Conservation (phyloP, 1,140 invertebrate genomes). For the Chionoecetes opilio region DNA sequence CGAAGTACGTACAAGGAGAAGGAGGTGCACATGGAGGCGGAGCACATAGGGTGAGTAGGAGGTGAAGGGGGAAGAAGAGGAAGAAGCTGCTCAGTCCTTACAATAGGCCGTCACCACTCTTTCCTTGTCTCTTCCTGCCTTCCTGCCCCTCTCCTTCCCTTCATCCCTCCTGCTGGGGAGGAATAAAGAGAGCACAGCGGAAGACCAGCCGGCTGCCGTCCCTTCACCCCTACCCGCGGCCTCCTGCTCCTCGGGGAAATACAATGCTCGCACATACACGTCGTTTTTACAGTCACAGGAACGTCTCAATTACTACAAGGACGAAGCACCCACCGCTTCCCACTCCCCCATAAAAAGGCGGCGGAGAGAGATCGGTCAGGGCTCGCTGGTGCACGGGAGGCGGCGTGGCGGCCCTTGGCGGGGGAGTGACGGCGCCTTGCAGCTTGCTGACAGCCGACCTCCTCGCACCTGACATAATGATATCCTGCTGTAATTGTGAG, state of each 20-base stretch:
- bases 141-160: neutral
- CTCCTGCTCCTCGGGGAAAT: conserved; percentile 41
- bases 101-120: conserved; percentile 9
- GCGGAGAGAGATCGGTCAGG: conserved; percentile 43
- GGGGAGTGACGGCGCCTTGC: conserved; percentile 71
- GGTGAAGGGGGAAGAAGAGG: neutral
- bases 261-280: conserved; percentile 49
- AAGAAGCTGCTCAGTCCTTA: neutral
- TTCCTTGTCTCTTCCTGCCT: neutral
- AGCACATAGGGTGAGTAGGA: neutral
- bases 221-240: neutral
- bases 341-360: conserved; percentile 27
- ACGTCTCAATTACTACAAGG: conserved; percentile 69
- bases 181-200: conserved; percentile 25
- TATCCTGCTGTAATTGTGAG: conserved; percentile 76
- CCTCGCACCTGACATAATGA: conserved; percentile 72
- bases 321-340: conserved; percentile 36
- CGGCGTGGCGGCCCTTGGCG: neutral
- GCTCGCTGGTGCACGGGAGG: neutral
- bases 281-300: conserved; percentile 63
- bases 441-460: conserved; percentile 68
- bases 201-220: conserved; percentile 24
- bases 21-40: neutral
- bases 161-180: conserved; percentile 24
- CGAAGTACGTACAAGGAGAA: neutral